phyloP scores from a whole-genome alignment of 1,140 invertebrate species.

The Hycleus phaleratus region DNA sequence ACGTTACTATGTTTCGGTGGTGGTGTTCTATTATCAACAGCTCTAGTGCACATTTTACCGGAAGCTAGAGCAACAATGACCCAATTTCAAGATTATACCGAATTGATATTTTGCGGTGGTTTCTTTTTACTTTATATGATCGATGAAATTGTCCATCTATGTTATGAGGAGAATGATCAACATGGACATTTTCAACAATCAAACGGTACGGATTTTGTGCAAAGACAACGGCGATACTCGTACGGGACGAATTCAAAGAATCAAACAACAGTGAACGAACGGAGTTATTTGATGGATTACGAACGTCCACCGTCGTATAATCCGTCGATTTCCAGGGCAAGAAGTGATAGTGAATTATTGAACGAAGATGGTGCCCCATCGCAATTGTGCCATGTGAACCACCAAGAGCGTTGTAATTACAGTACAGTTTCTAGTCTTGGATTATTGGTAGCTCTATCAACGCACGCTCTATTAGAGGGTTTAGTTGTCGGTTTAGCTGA shows the following conservation, averaged over 20 bases:
- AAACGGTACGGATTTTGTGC: background rate
- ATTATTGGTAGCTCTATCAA: slow-evolving; percentile 60
- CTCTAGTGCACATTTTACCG: slow-evolving; percentile 74
- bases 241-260: background rate
- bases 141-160: slow-evolving; percentile 65
- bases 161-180: slow-evolving; percentile 43
- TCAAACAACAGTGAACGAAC: slow-evolving; percentile 35
- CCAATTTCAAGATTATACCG: slow-evolving; percentile 46
- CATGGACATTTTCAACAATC: slow-evolving; percentile 9
- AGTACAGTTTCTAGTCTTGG: slow-evolving; percentile 51
- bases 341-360: slow-evolving; percentile 5
- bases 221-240: slow-evolving; percentile 1
- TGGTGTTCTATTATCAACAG: slow-evolving; percentile 76
- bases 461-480: slow-evolving; percentile 75
- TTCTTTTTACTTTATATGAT: slow-evolving; percentile 74
- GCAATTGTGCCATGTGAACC: slow-evolving; percentile 54
- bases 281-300: slow-evolving; percentile 16
- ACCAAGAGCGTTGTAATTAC: slow-evolving; percentile 50
- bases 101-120: slow-evolving; percentile 63
- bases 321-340: slow-evolving; percentile 18
- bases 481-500: slow-evolving; percentile 73
- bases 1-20: slow-evolving; percentile 72
- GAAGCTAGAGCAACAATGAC: slow-evolving; percentile 48
- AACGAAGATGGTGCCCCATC: slow-evolving; percentile 35
- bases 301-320: slow-evolving; percentile 24